These are phyloP conservation scores for Adoxophyes honmai DNA, from an alignment of 1,140 invertebrate species.

Conservation along the genomic window DNA sequence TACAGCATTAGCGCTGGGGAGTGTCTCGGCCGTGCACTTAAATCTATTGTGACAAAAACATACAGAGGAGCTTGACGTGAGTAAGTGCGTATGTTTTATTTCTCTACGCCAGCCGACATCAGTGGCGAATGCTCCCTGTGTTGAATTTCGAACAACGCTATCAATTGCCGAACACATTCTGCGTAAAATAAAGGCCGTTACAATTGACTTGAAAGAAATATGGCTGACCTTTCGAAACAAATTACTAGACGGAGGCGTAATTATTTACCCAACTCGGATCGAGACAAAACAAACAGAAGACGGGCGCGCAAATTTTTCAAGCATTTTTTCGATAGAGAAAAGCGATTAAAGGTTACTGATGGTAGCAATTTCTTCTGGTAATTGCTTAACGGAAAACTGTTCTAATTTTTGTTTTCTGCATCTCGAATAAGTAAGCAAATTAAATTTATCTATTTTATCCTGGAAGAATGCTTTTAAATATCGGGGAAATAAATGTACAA, in stretches of 20 bases:
- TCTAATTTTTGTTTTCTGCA: no score
- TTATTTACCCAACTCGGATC: background rate
- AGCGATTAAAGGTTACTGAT: no score
- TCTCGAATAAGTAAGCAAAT: no score
- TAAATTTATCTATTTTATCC: no score
- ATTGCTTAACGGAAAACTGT: no score
- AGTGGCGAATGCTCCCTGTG: background rate
- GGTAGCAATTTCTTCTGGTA: no score
- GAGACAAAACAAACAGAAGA: background rate
- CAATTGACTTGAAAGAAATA: slow-evolving; percentile 10
- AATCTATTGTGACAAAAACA: background rate
- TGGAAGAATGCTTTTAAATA: no score
- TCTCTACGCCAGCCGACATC: background rate
- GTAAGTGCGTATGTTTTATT: background rate
- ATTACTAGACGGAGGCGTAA: background rate
- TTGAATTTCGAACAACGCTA: background rate
- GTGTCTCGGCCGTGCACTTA: background rate
- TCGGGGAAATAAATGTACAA: no score
- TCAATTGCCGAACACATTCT: background rate
- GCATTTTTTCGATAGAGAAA: no score
- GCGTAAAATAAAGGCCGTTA: background rate
- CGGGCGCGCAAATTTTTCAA: no score
- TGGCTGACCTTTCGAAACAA: slow-evolving; percentile 7
- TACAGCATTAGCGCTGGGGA: slow-evolving; percentile 1
- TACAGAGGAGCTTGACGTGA: background rate